These are phyloP conservation scores for Cladorhizidae sp. DNA, from an alignment of 37 sponge, comb jelly and placozoan species.

Conservation along the genomic window DNA sequence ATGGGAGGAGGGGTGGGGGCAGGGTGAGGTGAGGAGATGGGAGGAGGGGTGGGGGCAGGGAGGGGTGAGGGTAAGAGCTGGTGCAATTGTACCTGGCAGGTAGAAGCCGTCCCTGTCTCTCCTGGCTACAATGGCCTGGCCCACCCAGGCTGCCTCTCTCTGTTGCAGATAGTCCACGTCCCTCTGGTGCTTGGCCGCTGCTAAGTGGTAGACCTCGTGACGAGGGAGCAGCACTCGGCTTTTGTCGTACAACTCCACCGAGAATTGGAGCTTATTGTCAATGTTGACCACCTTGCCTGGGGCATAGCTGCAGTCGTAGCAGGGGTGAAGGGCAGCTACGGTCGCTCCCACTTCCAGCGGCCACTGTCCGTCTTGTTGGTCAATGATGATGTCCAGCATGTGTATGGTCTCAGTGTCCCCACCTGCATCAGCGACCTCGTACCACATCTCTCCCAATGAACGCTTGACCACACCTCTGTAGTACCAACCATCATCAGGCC, in stretches of 20 bases:
- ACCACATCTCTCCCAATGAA: conserved; percentile 2
- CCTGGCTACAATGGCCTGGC: conserved; percentile 59
- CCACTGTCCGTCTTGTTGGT: conserved; percentile 31
- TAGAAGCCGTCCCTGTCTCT: conserved; percentile 56
- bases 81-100: conserved; percentile 69
- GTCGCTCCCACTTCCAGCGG: conserved; percentile 36
- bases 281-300: conserved; percentile 55
- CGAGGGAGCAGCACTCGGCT: conserved; percentile 16
- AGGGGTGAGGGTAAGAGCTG: no score
- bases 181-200: conserved; percentile 19
- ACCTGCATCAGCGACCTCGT: conserved; percentile 37
- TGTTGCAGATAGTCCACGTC: conserved; percentile 41
- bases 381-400: conserved; percentile 52
- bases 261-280: conserved; percentile 23
- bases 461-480: conserved; percentile 10
- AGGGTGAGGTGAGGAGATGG: no score
- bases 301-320: conserved; percentile 47
- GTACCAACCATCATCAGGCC: conserved; percentile 83
- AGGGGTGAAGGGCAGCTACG: conserved; percentile 54
- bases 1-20: no score
- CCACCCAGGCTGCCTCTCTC: conserved; percentile 67
- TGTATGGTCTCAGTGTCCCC: conserved; percentile 36
- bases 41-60: no score
- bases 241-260: conserved; percentile 57
- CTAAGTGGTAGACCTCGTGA: conserved; percentile 41